A percentile compares a stretch with the other conserved stretches of the same genome.
phyloP scores from a whole-genome alignment of 2,888 invertebrate species.

The Apodemia hepburni region DNA sequence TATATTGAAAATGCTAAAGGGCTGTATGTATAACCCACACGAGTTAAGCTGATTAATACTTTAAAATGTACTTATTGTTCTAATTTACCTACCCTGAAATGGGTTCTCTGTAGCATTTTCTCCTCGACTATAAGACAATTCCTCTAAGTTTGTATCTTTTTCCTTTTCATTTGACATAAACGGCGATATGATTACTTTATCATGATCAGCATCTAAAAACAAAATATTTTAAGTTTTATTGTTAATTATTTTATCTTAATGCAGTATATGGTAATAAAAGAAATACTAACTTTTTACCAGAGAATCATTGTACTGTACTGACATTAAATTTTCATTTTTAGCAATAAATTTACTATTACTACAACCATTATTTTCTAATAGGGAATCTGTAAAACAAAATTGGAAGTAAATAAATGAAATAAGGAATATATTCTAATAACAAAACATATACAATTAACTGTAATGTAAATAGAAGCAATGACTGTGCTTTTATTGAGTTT shows the following conservation, averaged over 20 bases:
- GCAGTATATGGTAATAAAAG: no score
- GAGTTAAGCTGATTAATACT: background rate
- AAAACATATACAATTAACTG: background rate
- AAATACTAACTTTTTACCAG: no score
- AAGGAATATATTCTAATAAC: background rate
- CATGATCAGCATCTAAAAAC: background rate
- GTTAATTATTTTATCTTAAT: background rate
- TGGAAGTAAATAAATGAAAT: background rate
- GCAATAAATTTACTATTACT: background rate
- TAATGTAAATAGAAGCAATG: background rate
- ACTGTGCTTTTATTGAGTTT: slow-evolving; percentile 2
- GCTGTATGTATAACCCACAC: background rate
- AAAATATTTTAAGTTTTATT: background rate
- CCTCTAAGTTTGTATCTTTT: background rate
- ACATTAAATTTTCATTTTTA: background rate
- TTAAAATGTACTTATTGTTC: background rate
- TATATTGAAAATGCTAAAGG: background rate
- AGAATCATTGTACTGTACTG: background rate
- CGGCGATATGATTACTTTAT: background rate
- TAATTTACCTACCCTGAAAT: background rate
- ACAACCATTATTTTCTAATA: background rate
- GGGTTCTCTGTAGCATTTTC: background rate
- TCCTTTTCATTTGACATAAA: background rate
- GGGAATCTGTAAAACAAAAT: background rate
- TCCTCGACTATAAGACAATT: background rate